Base-by-base conservation (phyloP, 2,888 invertebrate species). In the Lepidonotus clava region DNA sequence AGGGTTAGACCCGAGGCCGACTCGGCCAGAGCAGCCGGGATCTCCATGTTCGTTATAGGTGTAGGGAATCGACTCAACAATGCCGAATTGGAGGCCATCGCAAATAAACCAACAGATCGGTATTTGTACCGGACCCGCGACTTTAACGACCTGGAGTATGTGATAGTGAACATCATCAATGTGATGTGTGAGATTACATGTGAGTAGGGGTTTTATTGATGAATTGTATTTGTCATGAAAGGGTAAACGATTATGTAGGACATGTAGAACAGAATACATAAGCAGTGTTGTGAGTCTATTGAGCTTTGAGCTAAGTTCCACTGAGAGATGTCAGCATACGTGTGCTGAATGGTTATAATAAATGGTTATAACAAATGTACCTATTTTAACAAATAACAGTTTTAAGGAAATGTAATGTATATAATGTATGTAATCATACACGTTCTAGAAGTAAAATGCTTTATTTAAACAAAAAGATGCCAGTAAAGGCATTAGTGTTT, bases 41-140 rank as follows among this genome's bases (percentile, higher is more conserved):
- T 85, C 11, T 85, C 66, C 5, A 8, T 85, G 40, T 71, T 67
- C 61, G 85, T 85, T 11, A 66, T 85, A 4, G 85, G 85, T 21
- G 46, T 85, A 1, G 85, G 85, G 21, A 34, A 85, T 32, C 67
- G 67, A 21, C 28, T 85, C 2, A 85, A 85, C 32, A 66, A 40
- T 41, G 41, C 11, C 21, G 85, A 85, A 28, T 18, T 85, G 40
- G 40, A 85, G 46, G 24, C n/a, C 1, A 41, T 85, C 24, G 85
- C 85, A 0, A 71, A 71, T 41, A 28, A 67, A 14, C 85, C 85
- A 2, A 21, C n/a, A 5, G 32, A 46, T 46, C 61, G 36, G 21
- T 71, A 85, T 41, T 40, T 85, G 28, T 85, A 36, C 67, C 61
- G 34, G 67, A 41, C 67, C 38, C 66, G 61, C 14, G 85, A 41